Evolutionary conservation across 2,797 vertebrate genomes (phyloP).

Genomic region (Chloroceryle inda): DNA sequence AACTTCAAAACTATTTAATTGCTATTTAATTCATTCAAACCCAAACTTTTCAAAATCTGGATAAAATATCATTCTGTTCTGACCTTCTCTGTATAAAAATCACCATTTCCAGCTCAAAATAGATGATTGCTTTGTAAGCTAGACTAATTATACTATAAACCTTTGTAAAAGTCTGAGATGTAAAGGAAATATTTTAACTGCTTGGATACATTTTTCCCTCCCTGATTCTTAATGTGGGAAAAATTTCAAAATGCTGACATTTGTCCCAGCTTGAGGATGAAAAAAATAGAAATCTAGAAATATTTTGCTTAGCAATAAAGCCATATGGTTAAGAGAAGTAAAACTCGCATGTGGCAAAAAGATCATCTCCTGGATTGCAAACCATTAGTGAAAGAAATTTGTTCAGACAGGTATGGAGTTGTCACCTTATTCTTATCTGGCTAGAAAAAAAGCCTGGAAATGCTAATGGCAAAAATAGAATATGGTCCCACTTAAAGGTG

Average conservation of each 20-base stretch:
- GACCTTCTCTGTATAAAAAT: constrained; percentile 5
- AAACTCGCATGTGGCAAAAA: constrained; percentile 50
- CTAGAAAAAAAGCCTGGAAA: constrained; percentile 28
- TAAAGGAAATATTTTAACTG: constrained; percentile 58
- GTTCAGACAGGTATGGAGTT: constrained; percentile 55
- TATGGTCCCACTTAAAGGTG: constrained; percentile 24
- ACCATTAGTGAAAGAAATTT: constrained; percentile 51
- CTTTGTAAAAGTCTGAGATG: constrained; percentile 20
- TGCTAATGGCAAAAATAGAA: background rate
- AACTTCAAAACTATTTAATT: background rate
- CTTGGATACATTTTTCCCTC: background rate
- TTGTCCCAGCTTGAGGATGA: constrained; percentile 69
- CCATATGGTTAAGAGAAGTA: constrained; percentile 66
- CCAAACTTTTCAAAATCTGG: background rate
- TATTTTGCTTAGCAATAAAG: constrained; percentile 65
- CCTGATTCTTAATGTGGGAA: constrained; percentile 23
- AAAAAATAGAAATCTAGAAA: constrained; percentile 73
- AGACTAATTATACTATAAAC: constrained; percentile 25
- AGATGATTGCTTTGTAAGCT: constrained; percentile 21
- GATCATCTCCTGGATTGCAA: constrained; percentile 54
- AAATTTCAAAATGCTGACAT: constrained; percentile 70
- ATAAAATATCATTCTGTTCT: background rate
- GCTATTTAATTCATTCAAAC: constrained; percentile 5
- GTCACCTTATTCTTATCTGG: background rate
- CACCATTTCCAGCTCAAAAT: background rate